Evolutionary conservation across 1,140 invertebrate genomes (phyloP), one percentile per base, ranked within the genome.

Genomic region (Rhagoletis pomonella): DNA sequence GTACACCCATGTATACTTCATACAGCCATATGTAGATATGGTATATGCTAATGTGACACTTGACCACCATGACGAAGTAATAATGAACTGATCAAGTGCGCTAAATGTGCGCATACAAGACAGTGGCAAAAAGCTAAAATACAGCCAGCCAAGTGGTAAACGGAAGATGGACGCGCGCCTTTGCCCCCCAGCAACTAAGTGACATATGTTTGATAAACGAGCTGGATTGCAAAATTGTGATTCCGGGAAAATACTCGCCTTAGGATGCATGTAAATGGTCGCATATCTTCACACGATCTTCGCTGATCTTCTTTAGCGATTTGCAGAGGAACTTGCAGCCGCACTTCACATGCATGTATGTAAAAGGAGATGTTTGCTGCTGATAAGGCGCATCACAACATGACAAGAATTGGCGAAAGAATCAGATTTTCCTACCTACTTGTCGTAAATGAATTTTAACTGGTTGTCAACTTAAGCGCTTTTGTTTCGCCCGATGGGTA

Each of bases 391-490:
- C 85, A 86, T 65, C 62, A 86, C 58, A 86, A 86, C 85, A 86
- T 62, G 85, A 44, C 62, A 60, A 86, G 85, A 86, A 65, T 60
- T 62, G 85, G 58, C 62, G 58, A 65, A 86, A 65, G 62, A 62
- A 86, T 50, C 85, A 19, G 59, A 86, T 86, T 65, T 86, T 60
- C 29, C 58, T 81, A 81, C 47, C 73, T 81, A 17, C 64, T 64
- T 86, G 86, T 86, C 86, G 86, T 64, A 86, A 86, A 86, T 86
- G 86, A 67, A 86, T 86, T 86, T 86, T 86, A 86, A 86, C 67
- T 86, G 50, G 59, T 86, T 86, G 86, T 69, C 73, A 85, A 85
- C 84, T 85, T 85, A 85, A 85, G 84, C 14, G 59, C 59, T 60
- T 44, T 85, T 85, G 50, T 85, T 62, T 73, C 29, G 67, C 12